These are phyloP conservation scores for Lutjanus campechanus DNA, from an alignment of 2,797 vertebrate species.

Conservation along the genomic window DNA sequence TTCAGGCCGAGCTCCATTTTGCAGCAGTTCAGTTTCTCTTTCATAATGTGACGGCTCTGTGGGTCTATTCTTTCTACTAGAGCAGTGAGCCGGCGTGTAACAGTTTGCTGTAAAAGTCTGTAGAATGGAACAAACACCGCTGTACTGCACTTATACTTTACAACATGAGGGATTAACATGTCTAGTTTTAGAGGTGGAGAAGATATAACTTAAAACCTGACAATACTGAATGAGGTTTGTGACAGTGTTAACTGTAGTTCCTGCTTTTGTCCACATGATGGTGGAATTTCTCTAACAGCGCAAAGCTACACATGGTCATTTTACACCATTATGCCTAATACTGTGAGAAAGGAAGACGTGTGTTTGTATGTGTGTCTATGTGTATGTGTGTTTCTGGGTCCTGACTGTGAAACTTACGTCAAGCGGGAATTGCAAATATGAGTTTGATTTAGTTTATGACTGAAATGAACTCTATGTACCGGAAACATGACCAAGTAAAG, in stretches of 20 bases:
- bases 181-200: slow-evolving; percentile 44
- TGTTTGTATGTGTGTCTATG: background rate
- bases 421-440: slow-evolving; percentile 52
- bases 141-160: slow-evolving; percentile 48
- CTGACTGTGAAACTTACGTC: slow-evolving; percentile 70
- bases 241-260: slow-evolving; percentile 69
- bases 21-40: slow-evolving; percentile 33
- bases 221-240: slow-evolving; percentile 49
- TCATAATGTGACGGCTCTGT: slow-evolving; percentile 35
- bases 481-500: slow-evolving; percentile 59
- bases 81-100: slow-evolving; percentile 28
- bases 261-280: slow-evolving; percentile 71
- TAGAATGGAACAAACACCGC: slow-evolving; percentile 35
- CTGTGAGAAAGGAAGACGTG: slow-evolving; percentile 54
- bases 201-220: slow-evolving; percentile 40
- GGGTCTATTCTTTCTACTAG: slow-evolving; percentile 14
- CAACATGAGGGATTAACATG: slow-evolving; percentile 46
- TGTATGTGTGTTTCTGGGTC: slow-evolving; percentile 37
- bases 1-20: slow-evolving; percentile 17
- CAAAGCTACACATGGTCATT: slow-evolving; percentile 52
- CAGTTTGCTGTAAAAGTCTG: slow-evolving; percentile 51
- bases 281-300: slow-evolving; percentile 56
- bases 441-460: slow-evolving; percentile 70
- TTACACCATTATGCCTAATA: slow-evolving; percentile 74
- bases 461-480: slow-evolving; percentile 58